Evolutionary conservation across 2,113 vertebrate genomes (phyloP).

Genomic region (Carassius carassius): DNA sequence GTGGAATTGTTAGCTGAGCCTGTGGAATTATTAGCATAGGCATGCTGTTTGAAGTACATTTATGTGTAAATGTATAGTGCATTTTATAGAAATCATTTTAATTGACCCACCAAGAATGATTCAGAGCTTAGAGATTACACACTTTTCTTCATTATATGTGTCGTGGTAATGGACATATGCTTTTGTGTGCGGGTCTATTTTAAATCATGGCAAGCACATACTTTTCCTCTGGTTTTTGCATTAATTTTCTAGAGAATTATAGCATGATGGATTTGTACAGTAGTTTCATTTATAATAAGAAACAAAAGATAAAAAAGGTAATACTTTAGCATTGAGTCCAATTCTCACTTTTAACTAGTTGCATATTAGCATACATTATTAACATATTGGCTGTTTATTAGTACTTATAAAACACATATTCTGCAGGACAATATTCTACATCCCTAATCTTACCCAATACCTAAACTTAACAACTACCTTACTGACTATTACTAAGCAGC

Average conservation of each 20-base stretch:
- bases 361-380: too few relatives aligned
- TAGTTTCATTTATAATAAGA: neutral
- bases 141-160: constrained; percentile 32
- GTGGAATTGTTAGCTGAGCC: neutral
- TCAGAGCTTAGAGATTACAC: constrained; percentile 28
- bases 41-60: neutral
- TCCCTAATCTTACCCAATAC: too few relatives aligned
- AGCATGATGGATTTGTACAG: neutral
- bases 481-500: too few relatives aligned
- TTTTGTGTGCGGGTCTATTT: neutral
- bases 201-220: neutral
- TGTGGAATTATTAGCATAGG: constrained; percentile 14
- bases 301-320: neutral
- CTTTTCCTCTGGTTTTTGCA: neutral
- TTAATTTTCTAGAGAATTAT: neutral
- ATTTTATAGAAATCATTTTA: constrained; percentile 53
- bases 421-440: too few relatives aligned
- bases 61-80: constrained; percentile 34
- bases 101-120: constrained; percentile 58
- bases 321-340: too few relatives aligned
- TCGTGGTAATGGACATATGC: constrained; percentile 53
- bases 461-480: too few relatives aligned
- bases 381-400: too few relatives aligned
- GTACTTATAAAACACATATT: too few relatives aligned
- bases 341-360: too few relatives aligned